Conservation (phyloP, 2,888 invertebrate genomes). For the Cephus runcator region DNA sequence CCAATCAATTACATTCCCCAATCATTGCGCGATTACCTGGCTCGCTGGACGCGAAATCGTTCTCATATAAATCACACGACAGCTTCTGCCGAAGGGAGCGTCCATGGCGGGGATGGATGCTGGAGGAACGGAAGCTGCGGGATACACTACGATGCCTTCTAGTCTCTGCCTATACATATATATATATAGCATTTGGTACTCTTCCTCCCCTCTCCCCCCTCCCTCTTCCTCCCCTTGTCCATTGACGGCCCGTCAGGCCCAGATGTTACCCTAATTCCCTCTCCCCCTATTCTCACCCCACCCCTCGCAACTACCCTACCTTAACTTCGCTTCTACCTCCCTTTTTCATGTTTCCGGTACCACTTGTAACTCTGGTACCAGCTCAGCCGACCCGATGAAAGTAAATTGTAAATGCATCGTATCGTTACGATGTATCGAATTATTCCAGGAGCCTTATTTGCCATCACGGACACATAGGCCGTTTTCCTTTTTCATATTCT, state of each 20-base stretch:
- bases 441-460: background rate
- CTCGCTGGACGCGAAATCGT: conserved; percentile 54
- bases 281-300: conserved; percentile 30
- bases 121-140: background rate
- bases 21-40: conserved; percentile 57
- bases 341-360: background rate
- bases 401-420: background rate
- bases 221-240: conserved; percentile 23
- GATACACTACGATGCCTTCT: background rate
- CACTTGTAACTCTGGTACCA: no score
- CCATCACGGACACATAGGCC: background rate
- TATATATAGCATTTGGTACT: background rate
- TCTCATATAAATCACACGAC: conserved; percentile 58
- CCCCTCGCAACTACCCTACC: conserved; percentile 16
- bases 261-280: conserved; percentile 42
- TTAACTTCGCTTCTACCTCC: background rate
- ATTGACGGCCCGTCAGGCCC: conserved; percentile 55
- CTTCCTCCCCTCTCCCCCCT: background rate
- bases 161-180: background rate
- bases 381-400: background rate
- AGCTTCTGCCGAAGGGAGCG: conserved; percentile 35
- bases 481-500: background rate
- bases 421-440: background rate
- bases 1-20: conserved; percentile 57
- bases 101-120: conserved; percentile 23